Evolutionary conservation across 2,888 invertebrate species (phyloP).

Genomic region (Nipponacmea schrenckii): DNA sequence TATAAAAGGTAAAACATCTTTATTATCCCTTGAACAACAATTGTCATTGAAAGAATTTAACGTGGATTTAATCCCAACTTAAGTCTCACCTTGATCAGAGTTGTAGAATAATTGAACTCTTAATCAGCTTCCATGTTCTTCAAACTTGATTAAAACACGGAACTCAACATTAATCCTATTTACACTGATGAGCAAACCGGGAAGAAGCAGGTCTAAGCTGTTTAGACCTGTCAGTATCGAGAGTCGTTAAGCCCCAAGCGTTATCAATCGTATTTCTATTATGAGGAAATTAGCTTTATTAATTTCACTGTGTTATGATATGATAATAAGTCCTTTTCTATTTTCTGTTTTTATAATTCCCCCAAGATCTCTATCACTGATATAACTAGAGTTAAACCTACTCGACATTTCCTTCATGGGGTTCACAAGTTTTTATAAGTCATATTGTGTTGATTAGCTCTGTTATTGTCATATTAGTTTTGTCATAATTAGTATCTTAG

Average conservation of each 20-base stretch:
- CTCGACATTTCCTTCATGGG: neutral
- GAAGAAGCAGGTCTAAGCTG: neutral
- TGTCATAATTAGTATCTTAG: too few species aligned
- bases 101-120: too few species aligned
- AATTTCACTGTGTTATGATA: neutral
- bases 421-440: neutral
- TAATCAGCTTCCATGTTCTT: neutral
- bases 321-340: neutral
- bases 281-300: neutral
- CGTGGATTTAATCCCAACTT: too few species aligned
- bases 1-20: too few species aligned
- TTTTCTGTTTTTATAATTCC: neutral
- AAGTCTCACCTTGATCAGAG: too few species aligned
- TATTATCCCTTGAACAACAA: too few species aligned
- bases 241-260: neutral
- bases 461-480: neutral
- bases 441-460: neutral
- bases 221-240: neutral
- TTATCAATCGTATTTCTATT: neutral
- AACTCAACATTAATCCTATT: neutral
- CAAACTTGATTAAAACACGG: neutral
- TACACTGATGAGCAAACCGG: neutral
- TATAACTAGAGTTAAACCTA: neutral
- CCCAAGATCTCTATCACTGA: neutral
- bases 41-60: too few species aligned